Conservation (phyloP, 2,888 invertebrate species). For the Steinernema scapterisci region DNA sequence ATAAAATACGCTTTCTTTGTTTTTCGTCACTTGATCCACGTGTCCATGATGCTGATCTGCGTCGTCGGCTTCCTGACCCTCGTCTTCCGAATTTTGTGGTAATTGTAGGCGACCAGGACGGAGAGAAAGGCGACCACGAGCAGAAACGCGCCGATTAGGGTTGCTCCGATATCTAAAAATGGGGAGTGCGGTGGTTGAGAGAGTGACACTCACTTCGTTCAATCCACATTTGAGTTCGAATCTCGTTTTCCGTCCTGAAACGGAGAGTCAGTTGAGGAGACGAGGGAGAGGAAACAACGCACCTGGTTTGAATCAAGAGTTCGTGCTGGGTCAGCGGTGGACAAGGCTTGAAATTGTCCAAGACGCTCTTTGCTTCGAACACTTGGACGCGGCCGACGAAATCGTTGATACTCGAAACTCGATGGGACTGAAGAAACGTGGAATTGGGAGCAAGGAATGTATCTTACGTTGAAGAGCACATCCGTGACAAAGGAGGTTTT, state of each 20-base stretch:
- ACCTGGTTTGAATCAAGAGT: conserved; percentile 8
- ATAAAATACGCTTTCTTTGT: neutral
- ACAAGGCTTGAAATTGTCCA: conserved; percentile 24
- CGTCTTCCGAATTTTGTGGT: conserved; percentile 2
- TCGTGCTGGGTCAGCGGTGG: conserved; percentile 18
- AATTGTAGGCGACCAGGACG: conserved; percentile 12
- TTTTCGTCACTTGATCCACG: conserved; percentile 17
- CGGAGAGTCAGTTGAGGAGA: neutral
- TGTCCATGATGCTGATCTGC: conserved; percentile 11
- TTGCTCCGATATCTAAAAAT: conserved; percentile 12
- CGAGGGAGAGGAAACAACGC: no score
- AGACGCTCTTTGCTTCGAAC: conserved; percentile 16
- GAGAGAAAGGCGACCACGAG: conserved; percentile 12
- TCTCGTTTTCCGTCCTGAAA: conserved; percentile 9
- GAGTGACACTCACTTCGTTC: conserved; percentile 14
- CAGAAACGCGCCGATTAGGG: conserved; percentile 11
- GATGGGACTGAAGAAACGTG: conserved; percentile 5
- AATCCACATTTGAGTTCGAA: conserved; percentile 10
- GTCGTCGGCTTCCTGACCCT: neutral
- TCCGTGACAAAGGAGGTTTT: neutral
- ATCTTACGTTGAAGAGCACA: neutral
- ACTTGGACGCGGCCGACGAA: conserved; percentile 8
- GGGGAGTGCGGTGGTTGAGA: neutral
- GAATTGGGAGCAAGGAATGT: no score
- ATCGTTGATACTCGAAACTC: neutral